Evolutionary conservation across 2,113 vertebrate genomes (phyloP), one percentile per base, ranked within the genome.

Genomic region (Reinhardtius hippoglossoides): DNA sequence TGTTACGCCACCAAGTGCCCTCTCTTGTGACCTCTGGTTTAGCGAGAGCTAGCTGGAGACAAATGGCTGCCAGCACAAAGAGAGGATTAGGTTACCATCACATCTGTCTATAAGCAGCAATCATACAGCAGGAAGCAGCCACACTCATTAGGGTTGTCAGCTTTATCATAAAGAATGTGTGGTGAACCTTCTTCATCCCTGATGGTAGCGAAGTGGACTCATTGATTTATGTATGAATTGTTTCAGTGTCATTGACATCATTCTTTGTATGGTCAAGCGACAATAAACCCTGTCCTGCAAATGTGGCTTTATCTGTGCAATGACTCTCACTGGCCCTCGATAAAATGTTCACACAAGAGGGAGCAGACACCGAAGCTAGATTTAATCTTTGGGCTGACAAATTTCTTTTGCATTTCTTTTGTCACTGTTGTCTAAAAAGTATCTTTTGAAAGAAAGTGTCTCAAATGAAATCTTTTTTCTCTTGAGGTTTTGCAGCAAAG

Each of bases 71-170:
- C 71, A 59, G 74, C 67, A 66, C 71, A 83, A 71, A 71, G 64
- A 76, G 31, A 72, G 66, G 71, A 84, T 87, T 59, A 62, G 44
- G 70, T 87, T 87, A 35, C 78, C 35, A 27, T 64, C 23, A 31
- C 70, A 81, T 81, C 74, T 80, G 76, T 75, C 62, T 67, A 57
- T 50, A 56, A 76, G 59, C 67, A 70, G 71, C 31, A 44, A 40
- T 68, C 21, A 71, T 37, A 40, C 42, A 35, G 52, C 10, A 67
- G 42, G 66, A 63, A 67, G 62, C 42, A 3, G 31, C 27, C 64
- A 59, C 23, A 12, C 4, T 68, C 10, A 5, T 55, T 37, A 13
- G 26, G 16, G 56, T 62, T 20, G 37, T 66, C 46, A 68, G 31
- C 31, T 27, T 58, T 57, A 35, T 35, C 48, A 46, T 57, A 40